Conservation (phyloP, 2,113 vertebrate genomes). For the Notarius quadriscutis region DNA sequence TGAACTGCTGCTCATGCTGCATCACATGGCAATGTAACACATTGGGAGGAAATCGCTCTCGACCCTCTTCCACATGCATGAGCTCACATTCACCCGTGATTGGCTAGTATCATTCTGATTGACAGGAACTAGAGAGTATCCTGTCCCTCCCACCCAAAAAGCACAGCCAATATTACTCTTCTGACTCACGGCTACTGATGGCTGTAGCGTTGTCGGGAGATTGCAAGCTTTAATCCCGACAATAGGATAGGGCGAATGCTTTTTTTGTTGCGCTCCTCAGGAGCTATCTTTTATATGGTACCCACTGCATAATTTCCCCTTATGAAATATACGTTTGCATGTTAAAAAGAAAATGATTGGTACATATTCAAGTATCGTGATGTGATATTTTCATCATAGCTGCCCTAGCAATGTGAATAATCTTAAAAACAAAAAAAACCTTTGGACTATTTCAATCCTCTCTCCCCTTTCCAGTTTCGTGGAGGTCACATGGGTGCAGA, state of each 20-base stretch:
- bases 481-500: constrained; percentile 48
- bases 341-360: background rate
- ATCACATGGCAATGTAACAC: background rate
- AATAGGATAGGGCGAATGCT: background rate
- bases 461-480: background rate
- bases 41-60: background rate
- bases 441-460: background rate
- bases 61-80: background rate
- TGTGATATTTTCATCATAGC: too few relatives aligned
- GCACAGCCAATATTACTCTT: background rate
- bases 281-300: background rate
- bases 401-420: background rate
- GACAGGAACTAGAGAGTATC: background rate
- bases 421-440: background rate
- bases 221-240: background rate
- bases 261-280: background rate
- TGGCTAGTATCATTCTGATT: background rate
- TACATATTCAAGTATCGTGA: background rate
- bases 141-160: background rate
- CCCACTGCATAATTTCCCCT: background rate
- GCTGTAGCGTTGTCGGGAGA: background rate
- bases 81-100: background rate
- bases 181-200: background rate
- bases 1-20: background rate
- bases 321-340: background rate